phyloP scores from a whole-genome alignment of 2,113 vertebrate genomes.

The Pollimyrus isidori region DNA sequence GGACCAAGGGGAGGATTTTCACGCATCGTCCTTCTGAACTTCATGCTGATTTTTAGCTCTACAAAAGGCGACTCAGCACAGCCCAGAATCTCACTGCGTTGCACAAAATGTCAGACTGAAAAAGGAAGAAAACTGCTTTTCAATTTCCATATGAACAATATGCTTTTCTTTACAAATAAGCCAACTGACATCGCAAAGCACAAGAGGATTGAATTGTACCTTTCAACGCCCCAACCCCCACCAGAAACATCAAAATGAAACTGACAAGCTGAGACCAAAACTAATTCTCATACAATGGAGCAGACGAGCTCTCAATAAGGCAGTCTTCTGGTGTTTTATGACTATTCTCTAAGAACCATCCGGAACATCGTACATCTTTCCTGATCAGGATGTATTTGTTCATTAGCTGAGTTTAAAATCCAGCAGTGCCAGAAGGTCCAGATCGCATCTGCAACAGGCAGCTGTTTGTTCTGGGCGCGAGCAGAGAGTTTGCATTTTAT shows the following conservation, averaged over 20 bases:
- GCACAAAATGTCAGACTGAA: not conserved
- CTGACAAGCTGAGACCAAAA: not conserved
- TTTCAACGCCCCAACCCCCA: not conserved
- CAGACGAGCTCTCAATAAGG: not conserved
- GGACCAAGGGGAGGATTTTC: not conserved
- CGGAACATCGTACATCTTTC: not conserved
- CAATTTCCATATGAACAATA: not conserved
- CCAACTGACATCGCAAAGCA: not conserved
- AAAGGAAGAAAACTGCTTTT: not conserved
- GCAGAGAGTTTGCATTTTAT: not conserved
- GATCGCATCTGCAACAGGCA: not conserved
- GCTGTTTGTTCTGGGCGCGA: not conserved
- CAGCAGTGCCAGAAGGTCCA: not conserved
- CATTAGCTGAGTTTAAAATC: not conserved
- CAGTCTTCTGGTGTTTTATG: not conserved
- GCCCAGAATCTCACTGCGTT: not conserved
- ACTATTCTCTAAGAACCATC: not conserved
- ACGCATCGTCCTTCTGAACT: not conserved
- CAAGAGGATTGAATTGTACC: not conserved
- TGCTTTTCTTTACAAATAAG: not conserved
- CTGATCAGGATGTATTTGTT: not conserved
- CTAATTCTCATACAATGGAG: not conserved
- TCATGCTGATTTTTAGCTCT: not conserved
- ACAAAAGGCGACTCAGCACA: not conserved
- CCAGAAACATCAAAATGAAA: not conserved